Conservation (phyloP, 2,113 vertebrate species). For the Oncorhynchus keta region DNA sequence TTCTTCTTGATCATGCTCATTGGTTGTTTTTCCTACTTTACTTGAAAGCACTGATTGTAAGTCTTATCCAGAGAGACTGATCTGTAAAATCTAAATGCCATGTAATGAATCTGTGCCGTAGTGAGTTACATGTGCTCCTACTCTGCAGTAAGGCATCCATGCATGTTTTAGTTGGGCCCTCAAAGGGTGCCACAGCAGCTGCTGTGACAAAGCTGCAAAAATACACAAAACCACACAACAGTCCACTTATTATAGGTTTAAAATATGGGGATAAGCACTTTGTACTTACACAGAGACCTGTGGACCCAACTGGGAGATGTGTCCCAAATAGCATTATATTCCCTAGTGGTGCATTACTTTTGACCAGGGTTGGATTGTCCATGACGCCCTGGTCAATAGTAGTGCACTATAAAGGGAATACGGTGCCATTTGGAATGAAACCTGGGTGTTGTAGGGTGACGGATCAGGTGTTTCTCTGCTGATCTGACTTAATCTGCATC, state of each 20-base stretch:
- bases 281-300: slow-evolving; percentile 42
- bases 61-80: no score
- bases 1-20: no score
- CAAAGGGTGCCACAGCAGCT: background rate
- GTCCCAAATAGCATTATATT: no score
- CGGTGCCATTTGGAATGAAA: no score
- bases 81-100: no score
- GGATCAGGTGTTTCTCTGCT: background rate
- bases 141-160: background rate
- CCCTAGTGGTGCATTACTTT: no score
- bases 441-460: background rate
- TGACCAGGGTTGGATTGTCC: no score
- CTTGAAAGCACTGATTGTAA: no score
- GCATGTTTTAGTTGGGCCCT: background rate
- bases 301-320: background rate
- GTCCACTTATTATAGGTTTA: slow-evolving; percentile 37
- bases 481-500: background rate
- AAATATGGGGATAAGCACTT: slow-evolving; percentile 51
- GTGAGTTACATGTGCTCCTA: background rate
- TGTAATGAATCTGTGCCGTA: no score
- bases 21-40: no score
- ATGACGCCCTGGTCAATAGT: no score
- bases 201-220: slow-evolving; percentile 63
- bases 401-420: no score
- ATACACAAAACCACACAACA: slow-evolving; percentile 74